Percentiles rank a stretch among this genome's conserved stretches.
These are phyloP conservation scores for Catamblyrhynchus diadema DNA, from an alignment of 2,797 vertebrate genomes.

Conservation along the genomic window DNA sequence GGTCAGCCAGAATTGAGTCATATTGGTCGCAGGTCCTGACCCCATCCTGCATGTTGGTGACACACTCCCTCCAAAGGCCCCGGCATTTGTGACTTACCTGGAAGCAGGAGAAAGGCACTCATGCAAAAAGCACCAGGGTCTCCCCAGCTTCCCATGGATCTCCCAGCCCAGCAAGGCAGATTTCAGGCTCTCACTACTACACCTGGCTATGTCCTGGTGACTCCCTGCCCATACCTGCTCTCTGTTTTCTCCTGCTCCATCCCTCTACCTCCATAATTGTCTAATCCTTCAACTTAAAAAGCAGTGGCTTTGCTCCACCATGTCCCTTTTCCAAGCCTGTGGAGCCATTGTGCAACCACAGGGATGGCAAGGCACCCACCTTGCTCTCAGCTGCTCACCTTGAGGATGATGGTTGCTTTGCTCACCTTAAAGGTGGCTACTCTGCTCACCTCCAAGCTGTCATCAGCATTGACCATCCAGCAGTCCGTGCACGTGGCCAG, in stretches of 20 bases:
- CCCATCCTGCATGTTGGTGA: conserved; percentile 76
- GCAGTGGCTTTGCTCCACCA: neutral
- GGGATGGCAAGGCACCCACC: neutral
- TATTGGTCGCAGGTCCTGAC: conserved; percentile 78
- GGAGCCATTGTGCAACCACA: neutral
- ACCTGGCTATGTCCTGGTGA: neutral
- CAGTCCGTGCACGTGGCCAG: conserved; percentile 77
- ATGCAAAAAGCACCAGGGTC: neutral
- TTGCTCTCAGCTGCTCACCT: neutral
- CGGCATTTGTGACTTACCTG: conserved; percentile 77
- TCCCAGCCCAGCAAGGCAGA: neutral
- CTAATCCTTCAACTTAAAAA: neutral
- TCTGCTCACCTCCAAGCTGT: conserved; percentile 74
- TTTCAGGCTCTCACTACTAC: neutral
- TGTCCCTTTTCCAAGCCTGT: neutral
- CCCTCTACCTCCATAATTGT: neutral
- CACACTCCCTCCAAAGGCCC: conserved; percentile 77
- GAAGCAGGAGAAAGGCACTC: neutral
- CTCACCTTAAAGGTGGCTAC: neutral
- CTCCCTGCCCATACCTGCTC: neutral
- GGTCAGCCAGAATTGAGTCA: conserved; percentile 74
- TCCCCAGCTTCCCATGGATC: neutral
- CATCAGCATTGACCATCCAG: conserved; percentile 78
- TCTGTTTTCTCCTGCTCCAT: neutral
- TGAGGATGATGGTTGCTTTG: neutral